Percentiles rank a stretch among this genome's conserved stretches.
phyloP scores from a whole-genome alignment of 2,113 vertebrate genomes.

The Petrocephalus zakoni region DNA sequence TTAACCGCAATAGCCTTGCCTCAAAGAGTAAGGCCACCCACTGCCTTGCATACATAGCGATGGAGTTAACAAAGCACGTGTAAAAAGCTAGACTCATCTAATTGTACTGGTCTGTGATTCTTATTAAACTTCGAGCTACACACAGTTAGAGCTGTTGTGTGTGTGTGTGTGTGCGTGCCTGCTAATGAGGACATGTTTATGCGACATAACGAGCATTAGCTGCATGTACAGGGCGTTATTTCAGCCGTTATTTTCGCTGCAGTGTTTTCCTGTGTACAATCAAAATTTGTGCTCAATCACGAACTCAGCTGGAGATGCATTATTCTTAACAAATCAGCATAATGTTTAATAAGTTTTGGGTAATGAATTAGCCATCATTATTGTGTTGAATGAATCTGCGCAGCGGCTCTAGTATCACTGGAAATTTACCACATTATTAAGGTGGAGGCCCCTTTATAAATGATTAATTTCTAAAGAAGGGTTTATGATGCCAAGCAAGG shows the following conservation, averaged over 20 bases:
- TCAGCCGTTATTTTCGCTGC: not conserved
- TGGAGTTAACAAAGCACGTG: not conserved
- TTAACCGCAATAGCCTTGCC: not conserved
- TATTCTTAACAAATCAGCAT: slow-evolving; percentile 19
- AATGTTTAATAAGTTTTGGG: slow-evolving; percentile 15
- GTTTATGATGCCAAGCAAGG: not conserved
- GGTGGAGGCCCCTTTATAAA: not conserved
- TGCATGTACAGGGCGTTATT: not conserved
- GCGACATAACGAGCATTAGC: not conserved
- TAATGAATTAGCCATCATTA: slow-evolving; percentile 12
- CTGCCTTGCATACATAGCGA: no score
- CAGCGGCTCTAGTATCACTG: not conserved
- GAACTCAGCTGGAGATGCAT: slow-evolving; percentile 11
- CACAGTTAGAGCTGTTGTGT: not conserved
- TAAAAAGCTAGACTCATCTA: not conserved
- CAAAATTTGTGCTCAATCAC: slow-evolving; percentile 19
- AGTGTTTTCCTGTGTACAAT: slow-evolving; percentile 18
- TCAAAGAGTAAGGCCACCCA: not conserved
- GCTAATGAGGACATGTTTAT: slow-evolving; percentile 12
- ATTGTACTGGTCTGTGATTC: not conserved
- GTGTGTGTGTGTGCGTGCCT: not conserved
- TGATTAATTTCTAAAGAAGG: not conserved
- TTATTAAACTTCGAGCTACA: slow-evolving; percentile 1
- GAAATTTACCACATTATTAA: not conserved
- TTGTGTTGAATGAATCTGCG: not conserved